A percentile compares a stretch with the other conserved stretches of the same genome.
These are phyloP conservation scores for Mesoclemmys tuberculata DNA, from an alignment of 2,113 vertebrate genomes.

Conservation along the genomic window DNA sequence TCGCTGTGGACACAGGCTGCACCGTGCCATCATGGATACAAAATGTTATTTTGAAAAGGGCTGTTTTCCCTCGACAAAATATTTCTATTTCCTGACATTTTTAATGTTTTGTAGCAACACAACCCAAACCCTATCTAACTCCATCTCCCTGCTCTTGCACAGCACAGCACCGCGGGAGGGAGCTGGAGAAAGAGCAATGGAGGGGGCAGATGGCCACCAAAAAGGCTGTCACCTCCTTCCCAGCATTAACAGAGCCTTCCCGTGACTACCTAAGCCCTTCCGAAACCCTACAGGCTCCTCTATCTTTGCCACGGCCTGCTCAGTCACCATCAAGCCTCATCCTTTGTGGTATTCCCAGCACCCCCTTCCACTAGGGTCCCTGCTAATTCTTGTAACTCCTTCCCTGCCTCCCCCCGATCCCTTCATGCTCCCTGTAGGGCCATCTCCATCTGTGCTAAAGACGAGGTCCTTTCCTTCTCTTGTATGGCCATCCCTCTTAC, in stretches of 20 bases:
- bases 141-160: not conserved
- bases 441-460: not conserved
- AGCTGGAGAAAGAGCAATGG: not conserved
- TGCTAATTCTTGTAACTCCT: not conserved
- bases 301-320: not conserved
- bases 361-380: not conserved
- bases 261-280: not conserved
- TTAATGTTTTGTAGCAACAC: not conserved
- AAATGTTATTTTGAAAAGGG: not conserved
- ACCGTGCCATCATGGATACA: not conserved
- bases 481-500: not conserved
- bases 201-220: not conserved
- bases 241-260: not conserved
- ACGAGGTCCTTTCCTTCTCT: not conserved
- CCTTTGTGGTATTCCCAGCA: not conserved
- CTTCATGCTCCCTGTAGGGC: not conserved
- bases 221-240: not conserved
- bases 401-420: not conserved
- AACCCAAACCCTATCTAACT: not conserved
- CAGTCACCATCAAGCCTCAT: not conserved
- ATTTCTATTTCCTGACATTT: not conserved
- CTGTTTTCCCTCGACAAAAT: not conserved
- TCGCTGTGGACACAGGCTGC: not conserved
- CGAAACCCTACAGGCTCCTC: not conserved
- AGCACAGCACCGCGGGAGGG: not conserved